Conservation (phyloP, 2,888 invertebrate species). For the Ceratothoa steindachneri region DNA sequence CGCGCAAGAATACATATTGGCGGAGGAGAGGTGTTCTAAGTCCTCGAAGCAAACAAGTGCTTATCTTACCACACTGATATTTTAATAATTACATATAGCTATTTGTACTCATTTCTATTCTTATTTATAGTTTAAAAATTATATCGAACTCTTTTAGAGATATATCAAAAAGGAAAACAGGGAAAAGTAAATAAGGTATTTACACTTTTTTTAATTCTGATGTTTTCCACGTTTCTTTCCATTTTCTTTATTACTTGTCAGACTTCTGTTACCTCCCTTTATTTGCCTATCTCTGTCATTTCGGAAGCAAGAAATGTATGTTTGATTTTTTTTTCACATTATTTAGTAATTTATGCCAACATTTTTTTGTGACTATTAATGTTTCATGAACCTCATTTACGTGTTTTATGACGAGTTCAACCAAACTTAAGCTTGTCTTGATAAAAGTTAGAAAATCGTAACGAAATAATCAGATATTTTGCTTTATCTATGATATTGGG, state of each 20-base stretch:
- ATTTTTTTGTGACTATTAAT: too few species aligned
- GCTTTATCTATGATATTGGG: too few species aligned
- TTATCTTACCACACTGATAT: background rate
- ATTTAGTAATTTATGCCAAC: too few species aligned
- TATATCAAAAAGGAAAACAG: background rate
- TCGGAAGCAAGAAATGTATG: too few species aligned
- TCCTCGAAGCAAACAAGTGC: conserved; percentile 11
- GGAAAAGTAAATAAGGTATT: background rate
- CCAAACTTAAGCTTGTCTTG: too few species aligned
- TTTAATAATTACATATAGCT: background rate
- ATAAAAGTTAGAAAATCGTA: too few species aligned
- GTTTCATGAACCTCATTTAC: too few species aligned
- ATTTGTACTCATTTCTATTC: background rate
- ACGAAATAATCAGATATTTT: too few species aligned
- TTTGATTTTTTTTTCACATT: too few species aligned
- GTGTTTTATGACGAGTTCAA: too few species aligned
- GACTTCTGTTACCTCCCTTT: conserved; percentile 3
- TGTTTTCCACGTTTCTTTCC: background rate
- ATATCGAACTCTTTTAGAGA: background rate
- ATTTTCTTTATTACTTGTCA: conserved; percentile 6
- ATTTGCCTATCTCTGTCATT: conserved; percentile 4
- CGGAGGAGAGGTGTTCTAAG: conserved; percentile 16
- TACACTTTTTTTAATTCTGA: background rate
- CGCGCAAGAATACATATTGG: conserved; percentile 24
- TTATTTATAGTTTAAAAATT: background rate